These are phyloP conservation scores for Geopemphigus sp. DNA, from an alignment of 1,140 invertebrate genomes.

Conservation along the genomic window DNA sequence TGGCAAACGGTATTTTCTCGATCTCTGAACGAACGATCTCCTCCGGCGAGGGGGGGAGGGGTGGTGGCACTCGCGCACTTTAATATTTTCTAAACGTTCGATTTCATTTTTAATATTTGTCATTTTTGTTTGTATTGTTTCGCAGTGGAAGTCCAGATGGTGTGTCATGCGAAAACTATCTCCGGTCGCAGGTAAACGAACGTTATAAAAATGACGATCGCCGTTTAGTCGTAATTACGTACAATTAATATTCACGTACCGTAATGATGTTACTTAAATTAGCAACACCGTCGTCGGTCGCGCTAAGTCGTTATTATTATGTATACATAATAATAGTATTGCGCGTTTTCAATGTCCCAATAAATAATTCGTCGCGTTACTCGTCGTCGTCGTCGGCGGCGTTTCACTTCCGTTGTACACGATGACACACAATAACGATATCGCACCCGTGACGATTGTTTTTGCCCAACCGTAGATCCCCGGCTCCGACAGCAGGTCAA, in stretches of 20 bases:
- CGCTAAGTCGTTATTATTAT: background rate
- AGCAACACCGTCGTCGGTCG: background rate
- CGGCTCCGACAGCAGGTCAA: constrained; percentile 22
- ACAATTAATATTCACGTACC: too few relatives aligned
- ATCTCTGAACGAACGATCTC: too few relatives aligned
- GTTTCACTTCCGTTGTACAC: constrained; percentile 1
- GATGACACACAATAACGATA: background rate
- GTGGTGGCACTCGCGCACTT: too few relatives aligned
- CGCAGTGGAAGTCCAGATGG: constrained; percentile 79
- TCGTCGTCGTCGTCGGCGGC: background rate
- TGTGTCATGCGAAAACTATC: constrained; percentile 78
- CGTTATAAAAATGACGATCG: too few relatives aligned
- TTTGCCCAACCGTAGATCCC: background rate
- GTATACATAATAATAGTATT: background rate
- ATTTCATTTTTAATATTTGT: too few relatives aligned
- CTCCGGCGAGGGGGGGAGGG: too few relatives aligned
- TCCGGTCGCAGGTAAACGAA: constrained; percentile 72
- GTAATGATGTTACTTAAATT: too few relatives aligned
- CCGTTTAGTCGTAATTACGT: too few relatives aligned
- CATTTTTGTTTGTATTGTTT: constrained; percentile 39
- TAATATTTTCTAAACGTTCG: too few relatives aligned
- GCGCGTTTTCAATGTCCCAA: background rate
- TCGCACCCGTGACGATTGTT: constrained; percentile 20
- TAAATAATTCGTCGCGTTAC: too few relatives aligned
- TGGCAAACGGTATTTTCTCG: too few relatives aligned